These are phyloP conservation scores for Pseudochirops corinnae DNA, from an alignment of 2,797 vertebrate species.

Conservation along the genomic window DNA sequence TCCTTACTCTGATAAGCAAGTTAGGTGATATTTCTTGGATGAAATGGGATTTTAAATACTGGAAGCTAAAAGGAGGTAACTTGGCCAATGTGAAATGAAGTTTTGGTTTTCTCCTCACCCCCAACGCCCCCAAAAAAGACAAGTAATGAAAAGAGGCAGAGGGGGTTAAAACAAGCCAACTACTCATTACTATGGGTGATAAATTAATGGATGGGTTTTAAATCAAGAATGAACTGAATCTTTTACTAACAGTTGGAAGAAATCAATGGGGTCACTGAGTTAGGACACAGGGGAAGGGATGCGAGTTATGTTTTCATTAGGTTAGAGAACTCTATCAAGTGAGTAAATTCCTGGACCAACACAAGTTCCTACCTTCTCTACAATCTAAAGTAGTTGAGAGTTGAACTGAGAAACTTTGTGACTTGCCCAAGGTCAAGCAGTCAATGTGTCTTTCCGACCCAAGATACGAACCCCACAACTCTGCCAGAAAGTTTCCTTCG, in stretches of 20 bases:
- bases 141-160: not conserved
- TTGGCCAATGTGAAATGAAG: not conserved
- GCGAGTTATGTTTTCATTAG: not conserved
- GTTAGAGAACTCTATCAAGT: not conserved
- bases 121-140: not conserved
- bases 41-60: conserved; percentile 1
- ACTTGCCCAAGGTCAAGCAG: not conserved
- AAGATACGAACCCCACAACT: not conserved
- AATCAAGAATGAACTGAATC: not conserved
- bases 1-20: not conserved
- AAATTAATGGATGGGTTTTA: not conserved
- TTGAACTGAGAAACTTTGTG: not conserved
- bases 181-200: not conserved
- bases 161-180: not conserved
- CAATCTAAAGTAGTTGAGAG: not conserved
- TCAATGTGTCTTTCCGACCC: not conserved
- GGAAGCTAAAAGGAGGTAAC: not conserved
- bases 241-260: not conserved
- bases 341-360: not conserved
- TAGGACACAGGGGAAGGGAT: not conserved
- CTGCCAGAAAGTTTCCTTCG: not conserved
- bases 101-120: not conserved
- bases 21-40: not conserved
- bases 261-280: not conserved
- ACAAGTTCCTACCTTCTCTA: not conserved